Percentiles rank a stretch among this genome's conserved stretches.
These are phyloP conservation scores for Pygoscelis antarcticus DNA, from an alignment of 2,113 vertebrate genomes.

Conservation along the genomic window DNA sequence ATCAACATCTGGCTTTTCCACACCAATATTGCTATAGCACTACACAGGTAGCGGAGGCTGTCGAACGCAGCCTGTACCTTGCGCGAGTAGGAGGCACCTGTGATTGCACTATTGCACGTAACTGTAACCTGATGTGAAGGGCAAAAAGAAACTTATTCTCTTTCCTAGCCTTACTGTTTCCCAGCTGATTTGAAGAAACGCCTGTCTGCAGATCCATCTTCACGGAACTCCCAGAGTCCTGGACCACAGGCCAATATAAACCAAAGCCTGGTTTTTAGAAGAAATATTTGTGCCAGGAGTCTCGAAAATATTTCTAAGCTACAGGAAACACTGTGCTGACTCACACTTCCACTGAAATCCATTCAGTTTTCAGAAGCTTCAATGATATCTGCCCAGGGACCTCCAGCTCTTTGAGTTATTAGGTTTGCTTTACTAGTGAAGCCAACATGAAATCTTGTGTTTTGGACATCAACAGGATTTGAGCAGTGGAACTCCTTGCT, in stretches of 20 bases:
- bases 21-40: neutral
- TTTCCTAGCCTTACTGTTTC: neutral
- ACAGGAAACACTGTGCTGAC: neutral
- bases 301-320: conserved; percentile 22
- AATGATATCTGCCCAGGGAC: neutral
- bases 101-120: accelerated
- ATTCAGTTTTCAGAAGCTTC: conserved; percentile 29
- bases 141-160: neutral
- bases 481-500: neutral
- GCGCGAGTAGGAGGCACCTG: neutral
- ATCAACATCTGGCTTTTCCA: accelerated
- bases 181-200: neutral
- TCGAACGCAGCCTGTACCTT: neutral
- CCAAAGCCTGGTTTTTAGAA: neutral
- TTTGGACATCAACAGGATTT: neutral
- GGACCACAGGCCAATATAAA: neutral
- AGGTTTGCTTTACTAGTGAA: neutral
- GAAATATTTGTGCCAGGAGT: conserved; percentile 8
- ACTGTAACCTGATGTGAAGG: accelerated
- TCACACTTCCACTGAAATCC: neutral
- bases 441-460: neutral
- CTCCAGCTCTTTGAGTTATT: neutral
- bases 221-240: neutral
- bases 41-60: neutral
- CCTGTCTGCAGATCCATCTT: neutral